phyloP scores from a whole-genome alignment of 2,888 invertebrate species.

The Gari tellinella region DNA sequence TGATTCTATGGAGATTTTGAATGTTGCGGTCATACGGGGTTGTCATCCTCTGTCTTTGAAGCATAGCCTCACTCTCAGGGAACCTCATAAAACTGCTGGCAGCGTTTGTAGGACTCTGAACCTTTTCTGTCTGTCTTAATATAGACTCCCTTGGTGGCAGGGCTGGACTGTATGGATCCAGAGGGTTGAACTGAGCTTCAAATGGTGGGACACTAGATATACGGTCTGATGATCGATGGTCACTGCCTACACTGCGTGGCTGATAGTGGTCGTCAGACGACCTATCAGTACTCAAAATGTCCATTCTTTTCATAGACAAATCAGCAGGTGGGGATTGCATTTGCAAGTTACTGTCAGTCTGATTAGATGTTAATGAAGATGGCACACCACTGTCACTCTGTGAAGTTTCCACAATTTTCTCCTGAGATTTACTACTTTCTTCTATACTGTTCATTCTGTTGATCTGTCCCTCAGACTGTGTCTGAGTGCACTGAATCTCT shows the following conservation, averaged over 20 bases:
- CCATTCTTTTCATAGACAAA: conserved; percentile 74
- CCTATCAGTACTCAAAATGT: conserved; percentile 70
- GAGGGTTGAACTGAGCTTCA: conserved; percentile 47
- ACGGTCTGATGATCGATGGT: conserved; percentile 58
- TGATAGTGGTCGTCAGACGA: conserved; percentile 67
- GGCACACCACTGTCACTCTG: conserved; percentile 53
- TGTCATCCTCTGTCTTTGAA: conserved; percentile 76
- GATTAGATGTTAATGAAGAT: conserved; percentile 53
- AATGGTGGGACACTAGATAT: conserved; percentile 59
- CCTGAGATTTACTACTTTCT: conserved; percentile 50
- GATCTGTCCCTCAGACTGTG: conserved; percentile 54
- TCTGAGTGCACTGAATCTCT: conserved; percentile 66
- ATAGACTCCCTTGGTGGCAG: conserved; percentile 56
- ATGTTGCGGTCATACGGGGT: conserved; percentile 71
- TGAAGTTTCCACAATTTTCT: conserved; percentile 41
- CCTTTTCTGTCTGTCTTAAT: conserved; percentile 56
- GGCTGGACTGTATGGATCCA: conserved; percentile 57
- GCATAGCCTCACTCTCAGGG: conserved; percentile 76
- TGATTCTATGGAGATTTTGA: conserved; percentile 73
- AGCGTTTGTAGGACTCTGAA: conserved; percentile 49
- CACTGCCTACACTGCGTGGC: conserved; percentile 52
- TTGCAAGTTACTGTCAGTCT: conserved; percentile 57
- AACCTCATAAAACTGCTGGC: conserved; percentile 72
- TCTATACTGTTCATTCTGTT: conserved; percentile 54
- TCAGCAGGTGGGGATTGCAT: conserved; percentile 70